Evolutionary conservation across 2,888 invertebrate genomes (phyloP).

Genomic region (Tholera decimalis): DNA sequence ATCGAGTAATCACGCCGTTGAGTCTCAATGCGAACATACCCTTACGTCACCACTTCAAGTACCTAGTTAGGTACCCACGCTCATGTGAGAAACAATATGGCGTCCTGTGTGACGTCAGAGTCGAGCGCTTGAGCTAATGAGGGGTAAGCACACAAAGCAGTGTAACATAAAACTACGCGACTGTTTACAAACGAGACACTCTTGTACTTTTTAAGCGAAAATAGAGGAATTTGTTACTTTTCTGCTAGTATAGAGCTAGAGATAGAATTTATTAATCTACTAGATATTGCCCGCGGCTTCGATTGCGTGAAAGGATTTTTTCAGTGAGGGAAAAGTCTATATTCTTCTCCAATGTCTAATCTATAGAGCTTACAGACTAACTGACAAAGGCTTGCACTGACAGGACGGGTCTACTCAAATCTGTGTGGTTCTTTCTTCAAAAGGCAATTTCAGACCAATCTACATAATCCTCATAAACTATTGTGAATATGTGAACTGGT

Average conservation of each 20-base stretch:
- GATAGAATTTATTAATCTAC: neutral
- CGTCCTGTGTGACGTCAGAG: constrained; percentile 50
- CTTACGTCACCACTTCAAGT: constrained; percentile 12
- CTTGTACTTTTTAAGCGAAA: constrained; percentile 29
- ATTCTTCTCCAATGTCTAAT: too few relatives aligned
- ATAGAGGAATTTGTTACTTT: constrained; percentile 8
- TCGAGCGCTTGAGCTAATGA: constrained; percentile 64
- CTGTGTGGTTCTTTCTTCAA: too few relatives aligned
- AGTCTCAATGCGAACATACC: neutral
- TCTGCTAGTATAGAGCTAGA: neutral
- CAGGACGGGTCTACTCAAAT: too few relatives aligned
- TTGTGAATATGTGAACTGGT: too few relatives aligned
- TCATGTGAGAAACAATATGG: constrained; percentile 52
- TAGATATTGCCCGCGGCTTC: too few relatives aligned
- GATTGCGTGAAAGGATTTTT: too few relatives aligned
- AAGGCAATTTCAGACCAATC: too few relatives aligned
- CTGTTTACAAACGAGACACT: constrained; percentile 56
- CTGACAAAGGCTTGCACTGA: too few relatives aligned
- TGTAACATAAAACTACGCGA: constrained; percentile 40
- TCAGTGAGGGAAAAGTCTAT: too few relatives aligned
- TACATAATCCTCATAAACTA: too few relatives aligned
- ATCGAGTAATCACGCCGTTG: too few relatives aligned
- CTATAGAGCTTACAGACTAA: too few relatives aligned
- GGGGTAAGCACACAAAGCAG: constrained; percentile 59
- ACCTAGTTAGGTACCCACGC: neutral